phyloP scores from a whole-genome alignment of 1,140 invertebrate species.

The Drosophila dunni region DNA sequence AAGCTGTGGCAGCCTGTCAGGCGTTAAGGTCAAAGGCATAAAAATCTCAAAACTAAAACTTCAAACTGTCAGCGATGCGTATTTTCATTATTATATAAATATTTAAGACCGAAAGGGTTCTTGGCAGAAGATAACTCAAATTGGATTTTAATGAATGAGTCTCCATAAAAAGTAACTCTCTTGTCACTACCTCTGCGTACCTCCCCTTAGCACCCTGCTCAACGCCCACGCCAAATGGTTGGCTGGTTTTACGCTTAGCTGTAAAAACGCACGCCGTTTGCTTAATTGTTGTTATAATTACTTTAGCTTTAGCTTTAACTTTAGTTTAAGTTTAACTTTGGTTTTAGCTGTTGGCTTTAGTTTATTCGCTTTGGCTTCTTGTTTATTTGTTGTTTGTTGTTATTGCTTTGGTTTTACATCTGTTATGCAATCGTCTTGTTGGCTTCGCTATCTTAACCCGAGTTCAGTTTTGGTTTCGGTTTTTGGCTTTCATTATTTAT shows the following conservation, averaged over 20 bases:
- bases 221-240: constrained; percentile 55
- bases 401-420: constrained; percentile 37
- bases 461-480: constrained; percentile 60
- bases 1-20: constrained; percentile 51
- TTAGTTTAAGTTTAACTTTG: constrained; percentile 39
- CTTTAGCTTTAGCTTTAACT: constrained; percentile 51
- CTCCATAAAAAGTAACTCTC: background rate
- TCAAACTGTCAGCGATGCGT: constrained; percentile 60
- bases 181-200: background rate
- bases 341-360: constrained; percentile 18
- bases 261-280: constrained; percentile 82
- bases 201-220: background rate
- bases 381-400: constrained; percentile 4
- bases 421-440: constrained; percentile 70
- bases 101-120: constrained; percentile 13
- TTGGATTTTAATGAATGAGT: constrained; percentile 66
- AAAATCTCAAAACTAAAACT: constrained; percentile 35
- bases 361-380: no score
- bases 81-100: constrained; percentile 47
- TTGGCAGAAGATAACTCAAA: constrained; percentile 42
- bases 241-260: constrained; percentile 70
- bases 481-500: constrained; percentile 79
- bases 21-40: constrained; percentile 80
- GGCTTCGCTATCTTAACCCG: constrained; percentile 28
- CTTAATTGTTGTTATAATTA: constrained; percentile 84